These are phyloP conservation scores for Callipepla squamata DNA, from an alignment of 2,113 vertebrate species.

Conservation along the genomic window DNA sequence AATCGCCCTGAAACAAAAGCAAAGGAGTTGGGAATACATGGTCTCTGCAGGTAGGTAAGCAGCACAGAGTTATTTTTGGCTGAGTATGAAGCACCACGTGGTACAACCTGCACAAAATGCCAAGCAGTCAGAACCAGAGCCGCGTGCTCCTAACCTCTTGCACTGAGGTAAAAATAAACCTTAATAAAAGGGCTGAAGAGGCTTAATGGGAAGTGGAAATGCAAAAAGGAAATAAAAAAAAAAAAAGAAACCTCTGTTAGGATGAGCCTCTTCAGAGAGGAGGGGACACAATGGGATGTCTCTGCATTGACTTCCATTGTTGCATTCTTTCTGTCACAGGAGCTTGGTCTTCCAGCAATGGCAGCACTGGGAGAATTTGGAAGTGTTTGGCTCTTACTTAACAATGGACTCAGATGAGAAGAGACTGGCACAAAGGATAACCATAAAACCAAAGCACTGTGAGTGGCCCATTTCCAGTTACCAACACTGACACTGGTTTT, in stretches of 20 bases:
- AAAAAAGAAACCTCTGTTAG: not conserved
- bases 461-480: not conserved
- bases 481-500: not conserved
- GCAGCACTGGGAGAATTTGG: not conserved
- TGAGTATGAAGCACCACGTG: not conserved
- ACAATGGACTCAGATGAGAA: not conserved
- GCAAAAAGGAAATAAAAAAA: not conserved
- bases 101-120: constrained; percentile 49
- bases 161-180: constrained; percentile 63
- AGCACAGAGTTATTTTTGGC: constrained; percentile 30
- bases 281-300: not conserved
- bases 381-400: not conserved
- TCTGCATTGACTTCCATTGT: not conserved
- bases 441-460: not conserved
- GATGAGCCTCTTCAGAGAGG: fast-evolving
- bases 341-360: not conserved
- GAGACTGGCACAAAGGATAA: not conserved
- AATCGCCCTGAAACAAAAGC: not conserved
- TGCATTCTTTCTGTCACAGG: not conserved
- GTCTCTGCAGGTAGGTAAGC: not conserved
- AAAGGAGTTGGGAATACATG: not conserved
- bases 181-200: constrained; percentile 41
- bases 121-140: constrained; percentile 47
- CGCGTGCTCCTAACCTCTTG: constrained; percentile 9
- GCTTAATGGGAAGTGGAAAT: constrained; percentile 44